Evolutionary conservation across 2,888 invertebrate genomes (phyloP), one percentile per base, ranked within the genome.

Genomic region (Ormyrus labotus): DNA sequence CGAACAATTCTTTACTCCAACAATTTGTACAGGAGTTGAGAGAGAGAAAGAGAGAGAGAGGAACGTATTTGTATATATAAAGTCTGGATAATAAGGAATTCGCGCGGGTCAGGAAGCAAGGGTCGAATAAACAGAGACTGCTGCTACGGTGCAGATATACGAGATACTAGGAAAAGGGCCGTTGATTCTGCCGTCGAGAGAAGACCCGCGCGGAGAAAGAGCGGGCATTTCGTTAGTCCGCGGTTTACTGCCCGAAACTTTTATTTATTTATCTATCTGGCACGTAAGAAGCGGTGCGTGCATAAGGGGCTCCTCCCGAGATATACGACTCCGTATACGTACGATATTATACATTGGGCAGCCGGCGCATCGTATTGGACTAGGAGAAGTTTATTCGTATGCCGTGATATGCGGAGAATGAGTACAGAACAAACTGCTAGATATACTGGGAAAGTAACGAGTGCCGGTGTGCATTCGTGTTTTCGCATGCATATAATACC

Each of bases 391-490:
- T 86, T 85, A 87, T 88, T 87, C 86, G 85, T 84, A 85, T 85
- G 86, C 85, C 79, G 84, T 84, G 84, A 86, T 88, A 86, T 83
- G 81, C 82, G 83, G 71, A 83, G 86, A 87, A 87, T 84, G 86
- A 89, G 86, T 85, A 84, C 86, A 85, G 83, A 86, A 87, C 86
- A 87, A 89, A 88, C 86, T 85, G 82, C 19, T 81, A 85, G 84
- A 88, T 87, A 84, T 86, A 89, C 84, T 88, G 82, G 77, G 48
- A 79, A 83, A 85, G 84, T 88, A 87, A 88, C 87, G 87, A 88
- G 84, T 75, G 6, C 19, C n/a, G 5, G 11, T 61, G 45, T 51
- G 34, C 11, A 10, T 70, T 11, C 48, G 48, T 50, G 8, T 70
- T 6, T 45, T 45, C 11, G 10, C 47, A 45, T 45, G 13, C 47